Percentiles rank a stretch among this genome's conserved stretches.
phyloP scores from a whole-genome alignment of 1,140 invertebrate genomes.

The Scylla paramamosain region DNA sequence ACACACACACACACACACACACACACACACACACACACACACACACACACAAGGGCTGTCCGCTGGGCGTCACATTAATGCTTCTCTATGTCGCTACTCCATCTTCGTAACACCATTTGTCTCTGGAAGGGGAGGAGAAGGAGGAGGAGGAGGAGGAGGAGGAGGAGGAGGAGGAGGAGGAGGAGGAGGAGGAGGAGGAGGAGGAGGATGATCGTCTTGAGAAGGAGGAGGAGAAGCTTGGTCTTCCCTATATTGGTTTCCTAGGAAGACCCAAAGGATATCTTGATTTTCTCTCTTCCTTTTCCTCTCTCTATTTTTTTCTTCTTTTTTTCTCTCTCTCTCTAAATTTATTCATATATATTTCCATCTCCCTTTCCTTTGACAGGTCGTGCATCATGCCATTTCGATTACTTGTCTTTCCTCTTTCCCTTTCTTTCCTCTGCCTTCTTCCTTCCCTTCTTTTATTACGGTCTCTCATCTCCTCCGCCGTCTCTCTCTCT shows the following conservation, averaged over 20 bases:
- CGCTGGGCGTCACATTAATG: too few relatives aligned
- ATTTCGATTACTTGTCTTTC: too few relatives aligned
- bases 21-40: too few relatives aligned
- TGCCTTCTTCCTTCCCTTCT: not conserved
- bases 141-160: constrained; percentile 19
- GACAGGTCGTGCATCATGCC: too few relatives aligned
- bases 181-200: not conserved
- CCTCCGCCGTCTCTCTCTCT: not conserved
- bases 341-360: not conserved
- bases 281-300: not conserved
- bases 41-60: too few relatives aligned
- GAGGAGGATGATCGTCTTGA: not conserved
- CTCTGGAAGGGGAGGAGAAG: not conserved
- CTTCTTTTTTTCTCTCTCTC: not conserved
- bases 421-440: not conserved
- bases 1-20: too few relatives aligned
- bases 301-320: not conserved
- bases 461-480: not conserved
- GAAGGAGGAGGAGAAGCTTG: not conserved
- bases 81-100: too few relatives aligned
- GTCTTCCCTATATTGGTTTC: too few relatives aligned
- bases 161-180: not conserved
- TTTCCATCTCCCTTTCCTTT: not conserved
- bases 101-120: too few relatives aligned
- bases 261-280: too few relatives aligned